Evolutionary conservation across 2,113 vertebrate genomes (phyloP).

Genomic region (Colius striatus): DNA sequence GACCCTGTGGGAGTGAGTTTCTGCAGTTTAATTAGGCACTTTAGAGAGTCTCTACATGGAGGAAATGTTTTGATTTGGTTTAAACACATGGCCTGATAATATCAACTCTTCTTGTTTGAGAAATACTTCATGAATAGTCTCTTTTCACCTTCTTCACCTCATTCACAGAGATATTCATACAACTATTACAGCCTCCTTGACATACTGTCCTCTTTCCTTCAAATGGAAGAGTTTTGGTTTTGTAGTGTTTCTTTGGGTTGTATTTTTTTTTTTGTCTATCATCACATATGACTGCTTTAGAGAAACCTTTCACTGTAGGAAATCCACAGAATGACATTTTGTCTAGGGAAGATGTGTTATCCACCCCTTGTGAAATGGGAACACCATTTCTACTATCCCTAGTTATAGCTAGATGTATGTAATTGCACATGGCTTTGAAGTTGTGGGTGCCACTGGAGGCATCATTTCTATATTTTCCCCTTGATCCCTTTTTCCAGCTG

Average conservation of each 20-base stretch:
- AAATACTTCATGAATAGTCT: neutral
- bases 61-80: neutral
- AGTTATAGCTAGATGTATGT: neutral
- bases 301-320: neutral
- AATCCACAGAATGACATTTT: neutral
- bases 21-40: neutral
- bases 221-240: neutral
- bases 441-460: neutral
- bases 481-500: neutral
- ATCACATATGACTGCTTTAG: neutral
- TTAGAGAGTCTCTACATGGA: neutral
- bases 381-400: neutral
- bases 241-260: neutral
- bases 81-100: neutral
- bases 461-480: neutral
- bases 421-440: neutral
- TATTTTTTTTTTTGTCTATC: neutral
- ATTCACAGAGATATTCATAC: neutral
- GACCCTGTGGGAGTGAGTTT: neutral
- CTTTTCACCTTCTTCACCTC: neutral
- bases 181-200: neutral
- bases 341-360: neutral
- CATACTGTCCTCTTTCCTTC: neutral
- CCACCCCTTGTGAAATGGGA: neutral
- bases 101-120: neutral